Conservation (phyloP, 2,888 invertebrate species). For the Tholera decimalis region DNA sequence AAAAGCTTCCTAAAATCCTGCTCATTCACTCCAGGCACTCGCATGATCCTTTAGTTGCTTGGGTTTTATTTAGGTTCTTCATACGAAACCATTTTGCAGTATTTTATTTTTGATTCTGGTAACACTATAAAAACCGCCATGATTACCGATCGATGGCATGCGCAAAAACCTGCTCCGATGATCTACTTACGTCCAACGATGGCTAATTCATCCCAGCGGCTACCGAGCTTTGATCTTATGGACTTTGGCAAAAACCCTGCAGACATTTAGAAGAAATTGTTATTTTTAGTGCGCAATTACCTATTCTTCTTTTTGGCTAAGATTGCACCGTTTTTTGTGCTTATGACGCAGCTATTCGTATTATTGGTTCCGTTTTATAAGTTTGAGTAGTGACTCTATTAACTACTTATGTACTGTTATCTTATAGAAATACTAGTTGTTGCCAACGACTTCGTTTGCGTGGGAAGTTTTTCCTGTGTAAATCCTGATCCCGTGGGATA, state of each 20-base stretch:
- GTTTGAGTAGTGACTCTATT: neutral
- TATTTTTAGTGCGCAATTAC: slow-evolving; percentile 58
- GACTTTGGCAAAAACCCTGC: slow-evolving; percentile 39
- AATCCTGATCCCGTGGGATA: too few relatives aligned
- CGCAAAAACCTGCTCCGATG: slow-evolving; percentile 55
- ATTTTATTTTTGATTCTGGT: slow-evolving; percentile 42
- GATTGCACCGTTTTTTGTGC: slow-evolving; percentile 18
- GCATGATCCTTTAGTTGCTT: neutral
- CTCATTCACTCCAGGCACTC: neutral
- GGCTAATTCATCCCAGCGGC: slow-evolving; percentile 66
- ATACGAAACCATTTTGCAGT: slow-evolving; percentile 8
- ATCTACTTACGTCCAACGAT: slow-evolving; percentile 73
- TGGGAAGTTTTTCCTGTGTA: too few relatives aligned
- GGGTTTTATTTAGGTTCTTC: slow-evolving; percentile 24
- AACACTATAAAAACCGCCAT: slow-evolving; percentile 39
- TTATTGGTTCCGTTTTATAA: neutral
- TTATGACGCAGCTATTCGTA: slow-evolving; percentile 9
- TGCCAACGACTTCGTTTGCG: too few relatives aligned
- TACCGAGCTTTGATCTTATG: slow-evolving; percentile 57
- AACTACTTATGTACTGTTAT: too few relatives aligned
- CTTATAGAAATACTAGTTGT: too few relatives aligned
- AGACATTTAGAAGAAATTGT: slow-evolving; percentile 54
- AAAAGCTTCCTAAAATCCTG: neutral
- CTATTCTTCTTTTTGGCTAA: slow-evolving; percentile 33
- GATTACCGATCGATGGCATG: slow-evolving; percentile 48